phyloP scores from a whole-genome alignment of 2,888 invertebrate genomes.

The Drosophila mettleri region DNA sequence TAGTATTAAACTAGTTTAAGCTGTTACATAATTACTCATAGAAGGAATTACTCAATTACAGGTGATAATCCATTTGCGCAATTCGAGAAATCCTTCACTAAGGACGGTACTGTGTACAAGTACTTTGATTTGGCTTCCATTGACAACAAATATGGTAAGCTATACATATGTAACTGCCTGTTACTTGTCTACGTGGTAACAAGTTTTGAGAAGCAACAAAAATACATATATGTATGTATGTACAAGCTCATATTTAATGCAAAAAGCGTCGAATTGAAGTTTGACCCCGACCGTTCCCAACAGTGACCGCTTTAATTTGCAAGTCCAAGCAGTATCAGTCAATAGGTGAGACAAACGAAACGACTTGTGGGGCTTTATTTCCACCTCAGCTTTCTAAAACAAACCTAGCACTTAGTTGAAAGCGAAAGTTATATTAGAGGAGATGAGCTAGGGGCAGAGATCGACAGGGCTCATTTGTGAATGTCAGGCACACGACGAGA shows the following conservation, averaged over 20 bases:
- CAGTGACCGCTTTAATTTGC: constrained; percentile 56
- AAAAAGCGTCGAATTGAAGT: constrained; percentile 49
- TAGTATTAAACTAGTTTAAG: constrained; percentile 8
- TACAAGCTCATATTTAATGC: constrained; percentile 29
- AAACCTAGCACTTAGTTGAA: constrained; percentile 30
- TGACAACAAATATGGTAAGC: constrained; percentile 93
- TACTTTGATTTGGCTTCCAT: constrained; percentile 92
- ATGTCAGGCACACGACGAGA: constrained; percentile 22
- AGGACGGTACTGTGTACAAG: constrained; percentile 86
- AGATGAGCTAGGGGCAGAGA: neutral
- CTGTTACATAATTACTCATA: constrained; percentile 53
- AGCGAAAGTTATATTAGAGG: constrained; percentile 61
- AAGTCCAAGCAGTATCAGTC: constrained; percentile 60
- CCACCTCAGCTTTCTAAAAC: constrained; percentile 43
- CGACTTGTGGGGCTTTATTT: constrained; percentile 1
- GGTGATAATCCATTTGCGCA: constrained; percentile 82
- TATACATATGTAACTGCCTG: constrained; percentile 5
- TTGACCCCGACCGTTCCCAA: constrained; percentile 53
- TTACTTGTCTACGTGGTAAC: constrained; percentile 44
- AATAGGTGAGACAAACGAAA: constrained; percentile 38
- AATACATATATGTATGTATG: neutral
- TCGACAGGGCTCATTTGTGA: constrained; percentile 40
- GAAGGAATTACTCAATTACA: constrained; percentile 38
- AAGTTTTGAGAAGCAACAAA: neutral
- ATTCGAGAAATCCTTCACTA: constrained; percentile 81